Evolutionary conservation across 1,140 invertebrate genomes (phyloP).

Genomic region (Drosophila teissieri): DNA sequence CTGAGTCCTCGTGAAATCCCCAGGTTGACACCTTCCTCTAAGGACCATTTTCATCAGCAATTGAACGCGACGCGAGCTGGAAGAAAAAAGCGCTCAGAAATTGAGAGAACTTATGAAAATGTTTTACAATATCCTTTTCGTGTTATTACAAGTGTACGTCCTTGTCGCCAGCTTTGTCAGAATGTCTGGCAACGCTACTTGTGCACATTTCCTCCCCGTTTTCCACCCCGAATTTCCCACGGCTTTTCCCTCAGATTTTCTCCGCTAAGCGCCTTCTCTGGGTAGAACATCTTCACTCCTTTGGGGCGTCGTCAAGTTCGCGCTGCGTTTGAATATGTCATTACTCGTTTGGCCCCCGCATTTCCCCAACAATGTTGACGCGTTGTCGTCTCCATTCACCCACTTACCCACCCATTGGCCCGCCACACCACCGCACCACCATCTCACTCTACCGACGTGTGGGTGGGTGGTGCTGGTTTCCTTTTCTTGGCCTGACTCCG

Average conservation of each 20-base stretch:
- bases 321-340: conserved; percentile 81
- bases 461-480: conserved; percentile 31
- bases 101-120: conserved; percentile 83
- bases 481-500: conserved; percentile 38
- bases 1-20: neutral
- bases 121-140: conserved; percentile 85
- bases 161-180: conserved; percentile 84
- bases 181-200: conserved; percentile 78
- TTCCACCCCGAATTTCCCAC: neutral
- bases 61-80: conserved; percentile 29
- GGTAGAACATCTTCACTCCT: conserved; percentile 56
- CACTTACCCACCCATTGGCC: conserved; percentile 1
- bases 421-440: neutral
- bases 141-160: conserved; percentile 84
- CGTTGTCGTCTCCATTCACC: conserved; percentile 34
- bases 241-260: neutral
- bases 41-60: conserved; percentile 26
- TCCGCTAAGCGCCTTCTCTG: conserved; percentile 20
- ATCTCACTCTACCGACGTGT: conserved; percentile 3
- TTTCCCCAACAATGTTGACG: conserved; percentile 58
- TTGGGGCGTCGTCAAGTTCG: conserved; percentile 72
- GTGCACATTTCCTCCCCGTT: neutral
- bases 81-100: conserved; percentile 34
- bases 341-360: conserved; percentile 54
- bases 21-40: neutral